Conservation (phyloP, 92 coral and sea anemone genomes). For the Heteractis magnifica region DNA sequence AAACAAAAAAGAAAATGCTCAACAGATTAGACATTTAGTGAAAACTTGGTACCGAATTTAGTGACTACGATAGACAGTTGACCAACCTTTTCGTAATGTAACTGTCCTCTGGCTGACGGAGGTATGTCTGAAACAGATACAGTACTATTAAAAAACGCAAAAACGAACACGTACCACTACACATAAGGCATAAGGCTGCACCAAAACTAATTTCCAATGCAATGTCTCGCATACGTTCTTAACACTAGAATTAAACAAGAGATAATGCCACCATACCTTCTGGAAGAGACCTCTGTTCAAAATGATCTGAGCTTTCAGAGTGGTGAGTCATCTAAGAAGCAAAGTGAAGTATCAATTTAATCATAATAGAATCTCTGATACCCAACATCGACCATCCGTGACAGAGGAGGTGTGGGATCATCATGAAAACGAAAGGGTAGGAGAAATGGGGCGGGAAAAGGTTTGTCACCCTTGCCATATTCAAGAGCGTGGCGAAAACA, state of each 20-base stretch:
- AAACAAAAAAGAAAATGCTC: background rate
- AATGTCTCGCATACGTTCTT: too few species aligned
- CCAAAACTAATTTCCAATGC: too few species aligned
- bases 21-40: background rate
- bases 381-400: too few species aligned
- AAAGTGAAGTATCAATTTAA: background rate
- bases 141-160: background rate
- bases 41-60: too few species aligned
- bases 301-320: constrained; percentile 34
- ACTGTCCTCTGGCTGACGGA: constrained; percentile 45
- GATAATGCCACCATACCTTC: constrained; percentile 27
- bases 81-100: constrained; percentile 72
- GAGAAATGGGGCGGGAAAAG: too few species aligned
- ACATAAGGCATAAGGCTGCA: too few species aligned
- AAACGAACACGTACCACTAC: background rate
- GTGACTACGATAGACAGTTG: too few species aligned
- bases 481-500: too few species aligned
- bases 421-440: too few species aligned
- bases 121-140: constrained; percentile 31
- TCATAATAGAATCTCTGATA: too few species aligned
- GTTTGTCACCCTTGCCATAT: too few species aligned
- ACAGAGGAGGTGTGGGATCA: too few species aligned
- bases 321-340: constrained; percentile 25
- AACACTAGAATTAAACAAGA: background rate
- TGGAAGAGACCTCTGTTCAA: constrained; percentile 30